Evolutionary conservation across 1,140 invertebrate genomes (phyloP).

Genomic region (Lutraria rhynchaena): DNA sequence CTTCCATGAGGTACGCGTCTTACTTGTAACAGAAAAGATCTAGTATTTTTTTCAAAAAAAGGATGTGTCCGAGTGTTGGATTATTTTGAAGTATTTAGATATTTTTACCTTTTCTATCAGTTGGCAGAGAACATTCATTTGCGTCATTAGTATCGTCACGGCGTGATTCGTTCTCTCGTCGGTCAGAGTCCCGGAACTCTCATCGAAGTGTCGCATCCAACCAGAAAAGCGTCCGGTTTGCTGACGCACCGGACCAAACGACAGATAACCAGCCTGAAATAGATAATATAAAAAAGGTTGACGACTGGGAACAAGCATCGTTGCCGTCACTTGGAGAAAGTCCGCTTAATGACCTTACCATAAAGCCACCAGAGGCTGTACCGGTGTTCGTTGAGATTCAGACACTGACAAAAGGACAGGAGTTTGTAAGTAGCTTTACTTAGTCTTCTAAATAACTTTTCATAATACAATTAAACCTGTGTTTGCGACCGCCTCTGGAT

Average conservation of each 20-base stretch:
- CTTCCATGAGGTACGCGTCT: no score
- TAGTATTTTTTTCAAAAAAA: no score
- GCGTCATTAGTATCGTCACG: constrained; percentile 25
- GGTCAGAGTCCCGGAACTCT: constrained; percentile 21
- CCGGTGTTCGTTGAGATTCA: constrained; percentile 72
- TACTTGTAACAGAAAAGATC: no score
- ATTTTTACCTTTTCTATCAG: no score
- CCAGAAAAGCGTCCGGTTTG: constrained; percentile 22
- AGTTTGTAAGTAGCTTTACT: constrained; percentile 77
- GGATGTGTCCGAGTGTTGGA: no score
- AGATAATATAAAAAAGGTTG: constrained; percentile 25
- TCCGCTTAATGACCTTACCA: constrained; percentile 39
- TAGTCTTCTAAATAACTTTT: no score
- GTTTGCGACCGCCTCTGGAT: no score
- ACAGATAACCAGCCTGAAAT: neutral
- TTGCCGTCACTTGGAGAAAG: constrained; percentile 26
- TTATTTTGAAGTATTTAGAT: no score
- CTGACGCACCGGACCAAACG: neutral
- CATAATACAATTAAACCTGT: no score
- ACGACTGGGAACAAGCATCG: constrained; percentile 48
- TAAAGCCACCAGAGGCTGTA: constrained; percentile 1
- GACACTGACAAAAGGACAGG: constrained; percentile 75
- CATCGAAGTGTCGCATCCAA: neutral
- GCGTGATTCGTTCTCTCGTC: neutral
- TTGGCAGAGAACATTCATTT: constrained; percentile 28